phyloP scores from a whole-genome alignment of 2,113 vertebrate species.

The Syrrhaptes paradoxus region DNA sequence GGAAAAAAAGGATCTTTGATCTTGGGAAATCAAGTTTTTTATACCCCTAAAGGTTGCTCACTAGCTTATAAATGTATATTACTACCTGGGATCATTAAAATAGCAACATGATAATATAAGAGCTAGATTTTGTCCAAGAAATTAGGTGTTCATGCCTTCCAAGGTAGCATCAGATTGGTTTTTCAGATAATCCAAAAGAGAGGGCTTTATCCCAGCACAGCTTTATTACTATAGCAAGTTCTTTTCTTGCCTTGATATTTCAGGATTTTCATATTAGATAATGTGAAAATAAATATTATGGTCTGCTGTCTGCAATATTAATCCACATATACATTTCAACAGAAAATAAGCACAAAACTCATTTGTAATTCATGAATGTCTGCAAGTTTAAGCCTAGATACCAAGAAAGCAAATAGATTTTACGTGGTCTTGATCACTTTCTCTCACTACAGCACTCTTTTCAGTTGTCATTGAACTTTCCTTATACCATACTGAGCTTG shows the following conservation, averaged over 20 bases:
- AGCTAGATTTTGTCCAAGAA: not conserved
- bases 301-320: not conserved
- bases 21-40: constrained; percentile 13
- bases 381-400: not conserved
- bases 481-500: not conserved
- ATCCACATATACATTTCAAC: not conserved
- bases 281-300: not conserved
- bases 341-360: not conserved
- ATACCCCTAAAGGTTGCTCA: not conserved
- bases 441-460: not conserved
- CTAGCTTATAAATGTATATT: not conserved
- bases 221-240: not conserved
- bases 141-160: not conserved
- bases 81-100: not conserved
- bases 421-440: not conserved
- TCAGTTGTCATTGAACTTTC: not conserved
- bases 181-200: not conserved
- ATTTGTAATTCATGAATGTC: not conserved
- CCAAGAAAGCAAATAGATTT: not conserved
- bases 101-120: not conserved
- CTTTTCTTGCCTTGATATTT: not conserved
- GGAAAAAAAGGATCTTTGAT: constrained; percentile 15
- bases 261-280: not conserved
- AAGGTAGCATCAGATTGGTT: not conserved
- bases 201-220: not conserved